Conservation (phyloP, 2,888 invertebrate genomes). For the Cinara cedri region DNA sequence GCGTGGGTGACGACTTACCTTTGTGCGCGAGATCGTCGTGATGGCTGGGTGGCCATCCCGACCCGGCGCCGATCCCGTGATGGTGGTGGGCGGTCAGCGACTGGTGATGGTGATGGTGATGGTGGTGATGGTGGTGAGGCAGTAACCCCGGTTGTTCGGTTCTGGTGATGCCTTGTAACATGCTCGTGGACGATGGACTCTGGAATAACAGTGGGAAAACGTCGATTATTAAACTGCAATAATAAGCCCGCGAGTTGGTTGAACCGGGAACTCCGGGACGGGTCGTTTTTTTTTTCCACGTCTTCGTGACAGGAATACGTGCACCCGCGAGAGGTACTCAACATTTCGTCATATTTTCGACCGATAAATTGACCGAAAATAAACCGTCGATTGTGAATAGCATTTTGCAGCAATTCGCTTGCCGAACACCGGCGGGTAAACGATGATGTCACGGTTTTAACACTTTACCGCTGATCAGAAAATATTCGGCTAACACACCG, state of each 20-base stretch:
- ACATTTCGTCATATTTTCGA: not conserved
- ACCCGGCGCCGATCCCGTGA: constrained; percentile 58
- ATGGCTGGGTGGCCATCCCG: constrained; percentile 60
- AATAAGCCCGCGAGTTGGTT: not conserved
- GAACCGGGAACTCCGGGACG: not conserved
- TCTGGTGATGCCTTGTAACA: constrained; percentile 60
- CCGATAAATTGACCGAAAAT: not conserved
- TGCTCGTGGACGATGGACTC: constrained; percentile 53
- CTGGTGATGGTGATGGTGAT: constrained; percentile 59
- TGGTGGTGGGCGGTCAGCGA: constrained; percentile 59
- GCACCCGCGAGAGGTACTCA: no score
- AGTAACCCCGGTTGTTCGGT: constrained; percentile 60
- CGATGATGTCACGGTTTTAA: no score
- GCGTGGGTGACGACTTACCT: constrained; percentile 58
- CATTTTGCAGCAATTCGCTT: no score
- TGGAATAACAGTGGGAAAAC: constrained; percentile 32
- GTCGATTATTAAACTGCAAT: not conserved
- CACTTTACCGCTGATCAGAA: no score
- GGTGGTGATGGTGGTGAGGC: constrained; percentile 60
- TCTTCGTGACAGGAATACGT: no score
- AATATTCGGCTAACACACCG: no score
- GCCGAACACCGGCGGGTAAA: no score
- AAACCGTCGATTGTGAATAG: no score
- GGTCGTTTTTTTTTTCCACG: no score
- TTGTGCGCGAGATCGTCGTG: constrained; percentile 61